Base-by-base conservation (phyloP, 2,797 vertebrate species). In the Halcyon smyrnensis region DNA sequence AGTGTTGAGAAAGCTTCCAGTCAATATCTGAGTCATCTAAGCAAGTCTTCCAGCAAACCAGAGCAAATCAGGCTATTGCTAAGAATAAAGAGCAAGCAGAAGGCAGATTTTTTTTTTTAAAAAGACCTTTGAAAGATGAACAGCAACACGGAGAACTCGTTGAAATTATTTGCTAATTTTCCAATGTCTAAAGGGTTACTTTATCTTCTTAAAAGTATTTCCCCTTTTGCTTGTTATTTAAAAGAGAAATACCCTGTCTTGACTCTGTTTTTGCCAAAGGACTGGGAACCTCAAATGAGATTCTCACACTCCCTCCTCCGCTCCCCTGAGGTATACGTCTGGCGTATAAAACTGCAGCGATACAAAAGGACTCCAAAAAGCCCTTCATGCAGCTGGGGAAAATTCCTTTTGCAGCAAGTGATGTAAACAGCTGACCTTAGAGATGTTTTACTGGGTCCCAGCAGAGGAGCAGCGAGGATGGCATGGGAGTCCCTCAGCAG, bases 11-110 rank as follows among this genome's bases (percentile, higher is more conserved):
- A 96, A 97, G 83, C 83, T 90, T 91, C 87, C 60, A 97, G 94
- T 95, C 85, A 95, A 60, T 79, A 90, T 95, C 93, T 96, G 96
- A 97, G 74, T 97, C 96, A 97, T 95, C 80, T 73, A 34, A 93
- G 83, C 51, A 90, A 95, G 80, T 70, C 80, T 90, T 93, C 93
- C 93, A 95, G 85, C 83, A 94, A 95, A 95, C 60, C 78, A 93
- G 95, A 93, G 73, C 69, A 95, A 96, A 91, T 51, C 74, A 95
- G 90, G 83, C 63, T 79, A 76, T 67, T 87, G 94, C 92, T 94
- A 96, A 95, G 93, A 97, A 96, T 86, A 59, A 92, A 84, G 46
- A 91, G 77, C 56, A 74, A 92, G 80, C 83, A 95, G 77, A 82
- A 89, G 34, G 45, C 30, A 94, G 70, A 39, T 36, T 74, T 68